Evolutionary conservation across 2,797 vertebrate species (phyloP), one percentile per base, ranked within the genome.

Genomic region (Mallotus villosus): DNA sequence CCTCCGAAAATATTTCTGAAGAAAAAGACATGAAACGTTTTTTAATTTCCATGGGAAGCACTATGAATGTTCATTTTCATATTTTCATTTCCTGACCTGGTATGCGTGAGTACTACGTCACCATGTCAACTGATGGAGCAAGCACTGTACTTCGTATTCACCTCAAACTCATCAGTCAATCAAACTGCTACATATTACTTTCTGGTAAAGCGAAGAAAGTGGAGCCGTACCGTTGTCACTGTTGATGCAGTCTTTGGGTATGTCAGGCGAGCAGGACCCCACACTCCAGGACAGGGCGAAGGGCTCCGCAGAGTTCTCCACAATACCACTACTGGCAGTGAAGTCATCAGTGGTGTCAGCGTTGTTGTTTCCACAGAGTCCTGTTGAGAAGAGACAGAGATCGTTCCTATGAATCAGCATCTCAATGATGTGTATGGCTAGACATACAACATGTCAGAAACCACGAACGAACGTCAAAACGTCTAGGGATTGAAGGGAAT

Each of bases 321-420:
- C 37, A 69, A 95, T 95, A 3, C 91, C 86, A 61, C 90, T 91
- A 79, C 89, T 92, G 59, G 92, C 90, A 74, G 87, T 91, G 81
- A 94, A 95, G 77, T 95, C 94, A 21, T 95, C 94, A 4, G 84
- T 92, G 6, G 88, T 90, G 75, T 93, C 91, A 16, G 81, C 83
- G 78, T 95, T 95, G 66, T 81, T 85, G 82, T 94, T 94, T 22
- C 94, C 95, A 81, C 95, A 95, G 49, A 95, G 93, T 46, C 94
- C 95, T 95, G 51, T 53, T 53, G 16, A 19, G 16, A 19, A 19
- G 16, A 19, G 3, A 19, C 51, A 51, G 1, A 53, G 14, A 53
- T n/a, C 4, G 17, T 17, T 53, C 5, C 1, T 34, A 34, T 9
- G 37, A 41, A 11, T 41, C 37, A 41, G 11, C 37, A 11, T 41